Evolutionary conservation across 2,797 vertebrate genomes (phyloP).

Genomic region (Xiphophorus birchmanni): DNA sequence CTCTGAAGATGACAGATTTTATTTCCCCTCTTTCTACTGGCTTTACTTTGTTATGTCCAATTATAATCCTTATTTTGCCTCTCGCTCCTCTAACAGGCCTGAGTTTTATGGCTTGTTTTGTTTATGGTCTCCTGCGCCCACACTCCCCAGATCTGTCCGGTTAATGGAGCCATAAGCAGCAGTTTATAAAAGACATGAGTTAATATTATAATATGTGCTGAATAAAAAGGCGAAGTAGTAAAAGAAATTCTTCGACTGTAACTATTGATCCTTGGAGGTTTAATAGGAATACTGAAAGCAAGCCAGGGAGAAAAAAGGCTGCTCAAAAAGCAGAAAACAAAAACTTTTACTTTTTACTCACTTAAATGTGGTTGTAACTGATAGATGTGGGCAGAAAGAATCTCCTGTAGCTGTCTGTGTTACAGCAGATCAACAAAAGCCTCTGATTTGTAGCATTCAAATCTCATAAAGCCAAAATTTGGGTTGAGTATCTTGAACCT

Average conservation of each 20-base stretch:
- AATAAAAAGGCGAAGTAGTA: conserved; percentile 32
- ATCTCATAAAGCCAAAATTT: background rate
- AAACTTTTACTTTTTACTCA: too few species aligned
- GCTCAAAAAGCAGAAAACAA: background rate
- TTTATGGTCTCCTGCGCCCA: conserved; percentile 30
- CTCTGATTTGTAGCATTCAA: background rate
- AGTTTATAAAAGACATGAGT: conserved; percentile 47
- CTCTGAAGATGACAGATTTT: conserved; percentile 29
- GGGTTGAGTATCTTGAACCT: background rate
- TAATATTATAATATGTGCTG: conserved; percentile 44
- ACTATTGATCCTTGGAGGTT: conserved; percentile 37
- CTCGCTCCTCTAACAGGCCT: conserved; percentile 34
- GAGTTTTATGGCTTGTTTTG: conserved; percentile 45
- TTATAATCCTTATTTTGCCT: conserved; percentile 6
- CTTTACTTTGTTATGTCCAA: conserved; percentile 23
- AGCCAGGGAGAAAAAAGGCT: background rate
- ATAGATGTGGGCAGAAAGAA: background rate
- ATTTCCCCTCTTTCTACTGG: conserved; percentile 37
- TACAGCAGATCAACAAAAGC: background rate
- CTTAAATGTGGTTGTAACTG: background rate
- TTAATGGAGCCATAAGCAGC: conserved; percentile 59
- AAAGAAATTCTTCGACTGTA: conserved; percentile 40
- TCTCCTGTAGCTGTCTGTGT: too few species aligned
- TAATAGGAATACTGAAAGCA: conserved; percentile 13
- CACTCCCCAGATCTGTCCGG: conserved; percentile 36